phyloP scores from a whole-genome alignment of 2,797 vertebrate genomes.

The Coracias cyanogaster region DNA sequence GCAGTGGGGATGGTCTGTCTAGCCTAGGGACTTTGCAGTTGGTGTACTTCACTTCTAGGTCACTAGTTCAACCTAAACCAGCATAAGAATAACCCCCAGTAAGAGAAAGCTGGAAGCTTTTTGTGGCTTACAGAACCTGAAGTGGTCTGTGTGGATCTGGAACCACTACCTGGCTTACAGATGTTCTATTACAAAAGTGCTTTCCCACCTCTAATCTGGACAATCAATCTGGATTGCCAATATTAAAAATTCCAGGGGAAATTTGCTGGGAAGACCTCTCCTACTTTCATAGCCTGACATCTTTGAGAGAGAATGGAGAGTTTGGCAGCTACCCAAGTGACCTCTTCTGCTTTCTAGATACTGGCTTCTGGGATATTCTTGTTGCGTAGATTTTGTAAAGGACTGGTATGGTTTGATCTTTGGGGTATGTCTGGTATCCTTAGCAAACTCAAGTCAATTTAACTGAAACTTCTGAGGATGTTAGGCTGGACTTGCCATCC shows the following conservation, averaged over 20 bases:
- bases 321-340: not conserved
- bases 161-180: not conserved
- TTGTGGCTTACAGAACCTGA: not conserved
- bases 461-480: not conserved
- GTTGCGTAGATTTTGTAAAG: not conserved
- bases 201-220: not conserved
- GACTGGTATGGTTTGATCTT: not conserved
- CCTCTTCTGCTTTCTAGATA: not conserved
- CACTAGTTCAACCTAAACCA: not conserved
- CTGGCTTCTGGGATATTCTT: not conserved
- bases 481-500: not conserved
- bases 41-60: not conserved
- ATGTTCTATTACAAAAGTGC: not conserved
- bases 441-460: not conserved
- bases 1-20: not conserved
- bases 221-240: not conserved
- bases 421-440: not conserved
- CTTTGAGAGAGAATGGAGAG: not conserved
- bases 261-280: not conserved
- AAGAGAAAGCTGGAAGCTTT: not conserved
- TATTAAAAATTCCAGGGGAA: not conserved
- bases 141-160: not conserved
- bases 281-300: not conserved
- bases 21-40: not conserved
- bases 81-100: not conserved